Evolutionary conservation across 2,797 vertebrate genomes (phyloP), one percentile per base, ranked within the genome.

Genomic region (Lithobates sylvaticus): DNA sequence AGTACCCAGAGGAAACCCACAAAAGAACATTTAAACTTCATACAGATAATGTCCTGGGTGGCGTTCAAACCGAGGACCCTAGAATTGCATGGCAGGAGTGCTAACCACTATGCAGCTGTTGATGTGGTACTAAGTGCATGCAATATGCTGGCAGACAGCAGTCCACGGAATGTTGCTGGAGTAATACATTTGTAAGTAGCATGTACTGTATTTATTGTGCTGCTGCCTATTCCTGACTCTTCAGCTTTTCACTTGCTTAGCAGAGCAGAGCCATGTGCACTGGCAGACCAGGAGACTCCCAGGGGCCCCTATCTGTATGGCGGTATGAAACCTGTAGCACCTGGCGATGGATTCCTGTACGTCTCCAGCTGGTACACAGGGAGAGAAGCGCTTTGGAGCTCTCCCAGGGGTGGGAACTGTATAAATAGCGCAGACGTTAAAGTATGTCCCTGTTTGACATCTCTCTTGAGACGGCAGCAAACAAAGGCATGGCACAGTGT

Each of bases 381-480:
- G 86, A 32, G 64, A 12, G 74, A 47, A 64, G 27, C 27, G 68
- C 61, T 73, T 67, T 42, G 12, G 54, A 36, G 42, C 68, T 21
- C 64, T 79, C 81, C 76, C 76, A 67, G 75, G 47, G 70, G 86
- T 50, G 10, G 10, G 54, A 74, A 81, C 32, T 68, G 42, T 87
- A 87, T 83, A 83, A 83, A 87, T 87, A 87, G 81, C 21, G 81
- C 81, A 87, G 86, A 83, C 81, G 61, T 75, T 69, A 68, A 67
- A 69, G 69, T 78, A 68, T 82, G 79, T 86, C 76, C 84, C 84
- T 68, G 84, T 68, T 50, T 74, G 84, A 67, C 71, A 80, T 76
- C n/a, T 67, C 85, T 78, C 85, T 50, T n/a, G 85, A 69, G 85
- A 78, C n/a, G 9, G 68, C 27, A 68, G 64, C 81, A 78, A 82